Evolutionary conservation across 2,797 vertebrate species (phyloP).

Genomic region (Sebastes itinus): DNA sequence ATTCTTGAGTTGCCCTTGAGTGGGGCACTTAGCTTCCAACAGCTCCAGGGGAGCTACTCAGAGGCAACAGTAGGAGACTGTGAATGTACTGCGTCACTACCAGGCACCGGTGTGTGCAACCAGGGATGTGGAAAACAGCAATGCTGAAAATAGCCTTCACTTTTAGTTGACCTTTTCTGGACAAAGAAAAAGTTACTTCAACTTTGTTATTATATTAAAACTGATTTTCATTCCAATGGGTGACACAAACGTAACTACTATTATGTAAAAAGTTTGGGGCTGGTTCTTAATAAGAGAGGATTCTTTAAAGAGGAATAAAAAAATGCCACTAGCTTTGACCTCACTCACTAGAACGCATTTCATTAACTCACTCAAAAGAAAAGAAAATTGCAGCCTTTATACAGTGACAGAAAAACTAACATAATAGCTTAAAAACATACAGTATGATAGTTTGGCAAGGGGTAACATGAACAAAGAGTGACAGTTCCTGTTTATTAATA

Average conservation of each 20-base stretch:
- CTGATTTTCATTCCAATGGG: background rate
- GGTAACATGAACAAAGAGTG: background rate
- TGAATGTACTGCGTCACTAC: conserved; percentile 14
- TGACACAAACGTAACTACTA: background rate
- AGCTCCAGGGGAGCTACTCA: conserved; percentile 22
- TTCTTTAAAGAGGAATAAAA: background rate
- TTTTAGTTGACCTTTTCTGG: conserved; percentile 28
- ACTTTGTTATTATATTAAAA: background rate
- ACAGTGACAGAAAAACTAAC: background rate
- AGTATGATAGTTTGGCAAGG: background rate
- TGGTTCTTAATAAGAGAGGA: background rate
- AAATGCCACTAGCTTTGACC: background rate
- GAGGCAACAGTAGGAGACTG: conserved; percentile 10
- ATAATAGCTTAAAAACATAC: background rate
- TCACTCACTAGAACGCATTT: background rate
- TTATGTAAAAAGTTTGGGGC: background rate
- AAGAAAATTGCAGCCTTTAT: background rate
- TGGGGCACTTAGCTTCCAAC: conserved; percentile 10
- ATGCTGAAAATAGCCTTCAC: conserved; percentile 14
- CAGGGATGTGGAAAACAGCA: background rate
- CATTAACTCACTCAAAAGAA: background rate
- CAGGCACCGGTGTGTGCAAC: background rate
- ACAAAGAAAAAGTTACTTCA: background rate
- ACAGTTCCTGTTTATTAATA: background rate
- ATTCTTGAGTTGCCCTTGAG: conserved; percentile 41